phyloP scores from a whole-genome alignment of 2,797 vertebrate genomes.

The Spheniscus humboldti region DNA sequence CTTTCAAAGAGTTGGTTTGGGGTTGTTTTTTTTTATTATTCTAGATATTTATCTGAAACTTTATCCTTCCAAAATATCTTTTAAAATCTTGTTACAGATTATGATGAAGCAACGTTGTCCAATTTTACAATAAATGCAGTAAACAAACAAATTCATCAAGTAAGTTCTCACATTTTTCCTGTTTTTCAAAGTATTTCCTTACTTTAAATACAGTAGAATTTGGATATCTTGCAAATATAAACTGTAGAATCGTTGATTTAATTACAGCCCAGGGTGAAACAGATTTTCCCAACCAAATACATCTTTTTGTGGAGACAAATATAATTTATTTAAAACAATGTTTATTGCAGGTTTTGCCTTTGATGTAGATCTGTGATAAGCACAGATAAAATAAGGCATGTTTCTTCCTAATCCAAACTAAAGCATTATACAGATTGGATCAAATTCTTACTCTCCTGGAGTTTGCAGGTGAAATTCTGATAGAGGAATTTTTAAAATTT shows the following conservation, averaged over 20 bases:
- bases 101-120: neutral
- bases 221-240: neutral
- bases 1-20: neutral
- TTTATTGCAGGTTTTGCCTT: neutral
- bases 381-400: neutral
- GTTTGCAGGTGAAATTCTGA: neutral
- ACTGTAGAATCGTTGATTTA: neutral
- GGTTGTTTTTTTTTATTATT: neutral
- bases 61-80: neutral
- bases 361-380: neutral
- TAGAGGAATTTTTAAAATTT: neutral
- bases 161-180: neutral
- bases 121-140: neutral
- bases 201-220: neutral
- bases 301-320: neutral
- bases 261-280: neutral
- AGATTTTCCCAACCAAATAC: neutral
- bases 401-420: neutral
- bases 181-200: neutral
- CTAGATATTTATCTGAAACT: neutral
- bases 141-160: neutral
- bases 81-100: neutral
- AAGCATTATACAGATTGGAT: neutral
- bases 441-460: neutral
- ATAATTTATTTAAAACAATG: neutral